Percentiles rank a stretch among this genome's conserved stretches.
Conservation (phyloP, 2,888 invertebrate genomes). For the Meliscaeva auricollis region DNA sequence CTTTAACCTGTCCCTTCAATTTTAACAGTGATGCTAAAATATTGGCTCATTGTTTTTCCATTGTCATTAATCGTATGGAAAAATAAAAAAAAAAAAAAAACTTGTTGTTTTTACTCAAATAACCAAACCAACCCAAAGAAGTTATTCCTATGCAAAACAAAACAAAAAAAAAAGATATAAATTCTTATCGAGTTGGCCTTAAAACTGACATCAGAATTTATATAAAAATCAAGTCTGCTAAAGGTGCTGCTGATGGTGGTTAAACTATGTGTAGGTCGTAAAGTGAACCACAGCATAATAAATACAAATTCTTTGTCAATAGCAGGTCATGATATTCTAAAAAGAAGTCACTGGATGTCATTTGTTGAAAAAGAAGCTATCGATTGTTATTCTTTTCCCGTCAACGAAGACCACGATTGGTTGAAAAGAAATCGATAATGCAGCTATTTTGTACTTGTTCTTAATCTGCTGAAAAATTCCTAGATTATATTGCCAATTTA, state of each 20-base stretch:
- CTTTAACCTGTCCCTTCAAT: conserved; percentile 74
- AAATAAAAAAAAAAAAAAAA: conserved; percentile 13
- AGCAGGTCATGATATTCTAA: conserved; percentile 61
- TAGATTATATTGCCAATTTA: no score
- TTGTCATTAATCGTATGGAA: conserved; percentile 49
- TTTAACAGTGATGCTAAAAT: conserved; percentile 78
- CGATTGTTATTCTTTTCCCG: no score
- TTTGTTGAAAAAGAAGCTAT: background rate
- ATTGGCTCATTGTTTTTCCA: conserved; percentile 78
- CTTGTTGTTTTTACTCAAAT: conserved; percentile 29
- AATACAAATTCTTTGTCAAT: conserved; percentile 48
- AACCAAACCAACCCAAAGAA: conserved; percentile 17
- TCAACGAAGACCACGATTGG: no score
- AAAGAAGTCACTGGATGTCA: conserved; percentile 54
- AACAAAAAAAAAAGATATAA: conserved; percentile 29
- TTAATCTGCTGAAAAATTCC: no score
- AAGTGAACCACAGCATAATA: background rate
- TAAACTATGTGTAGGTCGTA: conserved; percentile 49
- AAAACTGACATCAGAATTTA: conserved; percentile 8
- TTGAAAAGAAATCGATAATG: no score
- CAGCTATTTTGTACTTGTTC: no score
- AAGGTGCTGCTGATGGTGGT: conserved; percentile 1
- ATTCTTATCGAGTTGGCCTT: conserved; percentile 40
- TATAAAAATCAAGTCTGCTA: conserved; percentile 11
- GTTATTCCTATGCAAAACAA: conserved; percentile 10